A percentile compares a stretch with the other conserved stretches of the same genome.
Conservation (phyloP, 2,888 invertebrate genomes). For the Argyresthia goedartella region DNA sequence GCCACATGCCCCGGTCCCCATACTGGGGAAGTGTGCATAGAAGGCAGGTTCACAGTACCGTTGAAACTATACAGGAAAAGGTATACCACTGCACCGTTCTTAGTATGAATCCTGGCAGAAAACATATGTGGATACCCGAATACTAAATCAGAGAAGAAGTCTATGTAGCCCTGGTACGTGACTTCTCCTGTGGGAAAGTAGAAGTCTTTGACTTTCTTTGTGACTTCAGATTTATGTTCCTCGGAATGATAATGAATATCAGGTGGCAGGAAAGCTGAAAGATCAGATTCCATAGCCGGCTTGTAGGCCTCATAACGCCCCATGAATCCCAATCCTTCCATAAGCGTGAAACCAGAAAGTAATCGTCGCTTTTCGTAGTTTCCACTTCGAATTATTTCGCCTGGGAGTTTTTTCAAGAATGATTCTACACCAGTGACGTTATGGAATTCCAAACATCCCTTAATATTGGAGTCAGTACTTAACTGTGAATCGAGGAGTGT, state of each 20-base stretch:
- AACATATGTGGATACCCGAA: not conserved
- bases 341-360: constrained; percentile 3
- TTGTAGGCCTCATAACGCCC: not conserved
- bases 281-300: not conserved
- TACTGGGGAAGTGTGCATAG: not conserved
- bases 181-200: not conserved
- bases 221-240: not conserved
- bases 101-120: constrained; percentile 1
- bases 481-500: not conserved
- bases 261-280: not conserved
- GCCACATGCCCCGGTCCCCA: constrained; percentile 1
- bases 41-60: not conserved
- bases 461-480: not conserved
- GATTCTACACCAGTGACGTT: not conserved
- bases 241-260: not conserved
- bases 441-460: not conserved
- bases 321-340: not conserved
- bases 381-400: not conserved
- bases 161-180: not conserved
- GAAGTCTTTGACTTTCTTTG: not conserved
- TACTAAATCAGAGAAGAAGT: constrained; percentile 1
- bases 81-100: constrained; percentile 1
- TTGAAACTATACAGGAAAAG: not conserved
- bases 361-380: not conserved
- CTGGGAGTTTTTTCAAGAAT: not conserved